Base-by-base conservation (phyloP, 2,113 vertebrate genomes). In the Diadophis punctatus region DNA sequence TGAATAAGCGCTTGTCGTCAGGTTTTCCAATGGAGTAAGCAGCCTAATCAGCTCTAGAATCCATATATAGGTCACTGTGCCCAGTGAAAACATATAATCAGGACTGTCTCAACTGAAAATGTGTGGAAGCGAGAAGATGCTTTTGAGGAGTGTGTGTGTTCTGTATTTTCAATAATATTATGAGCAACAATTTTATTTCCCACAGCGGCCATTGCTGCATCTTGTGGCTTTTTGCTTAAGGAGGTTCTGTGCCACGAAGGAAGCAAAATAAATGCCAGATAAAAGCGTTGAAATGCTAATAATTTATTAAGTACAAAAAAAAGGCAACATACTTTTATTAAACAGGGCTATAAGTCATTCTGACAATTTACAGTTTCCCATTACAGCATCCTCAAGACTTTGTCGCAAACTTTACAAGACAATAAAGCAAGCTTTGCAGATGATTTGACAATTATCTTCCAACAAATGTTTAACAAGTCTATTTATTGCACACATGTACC, bases 1-100 rank as follows among this genome's bases (percentile, higher is more conserved):
- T 97, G 96, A 91, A 34, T 0, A 90, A 52, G 93, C 27, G 63
- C 80, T 52, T n/a, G 92, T 90, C 89, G 51, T 80, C 92, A 92
- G 94, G 93, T 63, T 39, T 2, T 88, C 94, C 89, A 93, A 96
- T 0, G 51, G 94, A 93, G 95, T 96, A 96, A 97, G 92, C 89
- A 95, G 94, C 93, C 95, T 92, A 96, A 93, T 11, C 56, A 88
- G 88, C 60, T 56, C 56, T 94, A 92, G 30, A 95, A 34, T 0
- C 63, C 93, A 43, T 43, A 80, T 80, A 39, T 80, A 80, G 74
- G 74, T 80, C 18, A 3, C 74, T 43, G 1, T 22, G 74, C 34
- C 18, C 34, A 43, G 18, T 43, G 16, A 63, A 49, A 1, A 22
- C 30, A 25, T 3, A 94, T 9, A 53, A 53, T 4, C 25, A 34